A percentile compares a stretch with the other conserved stretches of the same genome.
Evolutionary conservation across 2,113 vertebrate genomes (phyloP).

Genomic region (Corvus hawaiiensis): DNA sequence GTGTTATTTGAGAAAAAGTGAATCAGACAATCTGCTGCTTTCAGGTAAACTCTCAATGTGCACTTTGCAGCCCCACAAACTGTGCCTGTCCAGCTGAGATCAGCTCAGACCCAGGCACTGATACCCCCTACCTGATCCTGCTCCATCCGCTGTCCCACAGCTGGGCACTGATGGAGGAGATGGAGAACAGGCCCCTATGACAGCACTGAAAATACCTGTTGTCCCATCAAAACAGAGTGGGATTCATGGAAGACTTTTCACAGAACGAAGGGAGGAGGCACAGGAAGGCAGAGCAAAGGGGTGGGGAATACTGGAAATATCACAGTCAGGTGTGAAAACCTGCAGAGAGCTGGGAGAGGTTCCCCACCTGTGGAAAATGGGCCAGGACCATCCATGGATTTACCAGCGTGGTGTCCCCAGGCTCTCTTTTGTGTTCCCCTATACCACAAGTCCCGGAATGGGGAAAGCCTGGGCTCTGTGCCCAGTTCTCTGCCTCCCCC

Average conservation of each 20-base stretch:
- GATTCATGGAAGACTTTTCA: not conserved
- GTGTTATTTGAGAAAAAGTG: not conserved
- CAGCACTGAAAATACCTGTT: not conserved
- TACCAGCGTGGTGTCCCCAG: accelerated
- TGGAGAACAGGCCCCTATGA: not conserved
- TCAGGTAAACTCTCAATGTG: not conserved
- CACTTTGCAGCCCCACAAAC: not conserved
- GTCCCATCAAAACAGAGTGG: not conserved
- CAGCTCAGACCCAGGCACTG: not conserved
- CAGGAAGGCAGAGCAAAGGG: not conserved
- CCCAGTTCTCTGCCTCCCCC: not conserved
- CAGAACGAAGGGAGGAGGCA: accelerated
- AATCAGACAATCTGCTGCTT: not conserved
- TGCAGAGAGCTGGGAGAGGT: not conserved
- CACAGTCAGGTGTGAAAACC: not conserved
- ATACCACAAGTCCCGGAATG: accelerated
- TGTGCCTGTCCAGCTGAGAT: not conserved
- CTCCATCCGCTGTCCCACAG: accelerated
- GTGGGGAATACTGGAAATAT: not conserved
- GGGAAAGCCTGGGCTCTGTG: not conserved
- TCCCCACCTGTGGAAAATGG: not conserved
- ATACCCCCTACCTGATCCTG: not conserved
- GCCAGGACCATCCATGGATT: not conserved
- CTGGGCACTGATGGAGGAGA: not conserved
- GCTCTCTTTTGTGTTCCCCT: not conserved